Conservation (phyloP, 2,113 vertebrate species). For the Channa maculata region DNA sequence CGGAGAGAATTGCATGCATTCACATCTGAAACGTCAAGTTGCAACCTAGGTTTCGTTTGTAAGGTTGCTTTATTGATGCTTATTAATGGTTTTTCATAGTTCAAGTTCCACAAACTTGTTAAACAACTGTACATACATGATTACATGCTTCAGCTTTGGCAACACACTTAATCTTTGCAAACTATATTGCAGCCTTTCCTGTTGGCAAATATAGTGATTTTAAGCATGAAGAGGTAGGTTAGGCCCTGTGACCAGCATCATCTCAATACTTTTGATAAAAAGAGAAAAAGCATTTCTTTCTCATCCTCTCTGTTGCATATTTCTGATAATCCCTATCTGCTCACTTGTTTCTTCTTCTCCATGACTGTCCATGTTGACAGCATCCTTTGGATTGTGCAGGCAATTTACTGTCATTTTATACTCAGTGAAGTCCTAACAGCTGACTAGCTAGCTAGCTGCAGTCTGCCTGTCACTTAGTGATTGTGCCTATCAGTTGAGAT, state of each 20-base stretch:
- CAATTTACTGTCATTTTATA: slow-evolving; percentile 54
- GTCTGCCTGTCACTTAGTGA: slow-evolving; percentile 68
- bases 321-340: slow-evolving; percentile 43
- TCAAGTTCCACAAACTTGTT: slow-evolving; percentile 26
- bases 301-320: slow-evolving; percentile 32
- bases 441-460: slow-evolving; percentile 60
- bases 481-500: slow-evolving; percentile 70
- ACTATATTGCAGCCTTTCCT: slow-evolving; percentile 39
- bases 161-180: slow-evolving; percentile 42
- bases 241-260: slow-evolving; percentile 23
- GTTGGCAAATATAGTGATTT: slow-evolving; percentile 8
- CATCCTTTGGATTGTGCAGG: slow-evolving; percentile 68
- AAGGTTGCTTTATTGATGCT: slow-evolving; percentile 36
- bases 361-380: slow-evolving; percentile 47
- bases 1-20: slow-evolving; percentile 9
- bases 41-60: slow-evolving; percentile 29
- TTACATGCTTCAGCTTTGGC: slow-evolving; percentile 60
- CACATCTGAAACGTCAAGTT: slow-evolving; percentile 33
- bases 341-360: slow-evolving; percentile 50
- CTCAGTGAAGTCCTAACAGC: slow-evolving; percentile 66
- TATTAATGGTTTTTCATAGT: slow-evolving; percentile 32
- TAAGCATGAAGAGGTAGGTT: slow-evolving; percentile 1
- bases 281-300: slow-evolving; percentile 27
- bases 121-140: slow-evolving; percentile 55
- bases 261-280: slow-evolving; percentile 6